Evolutionary conservation across 2,888 invertebrate genomes (phyloP), one percentile per base, ranked within the genome.

Genomic region (Vesta saturnalis): DNA sequence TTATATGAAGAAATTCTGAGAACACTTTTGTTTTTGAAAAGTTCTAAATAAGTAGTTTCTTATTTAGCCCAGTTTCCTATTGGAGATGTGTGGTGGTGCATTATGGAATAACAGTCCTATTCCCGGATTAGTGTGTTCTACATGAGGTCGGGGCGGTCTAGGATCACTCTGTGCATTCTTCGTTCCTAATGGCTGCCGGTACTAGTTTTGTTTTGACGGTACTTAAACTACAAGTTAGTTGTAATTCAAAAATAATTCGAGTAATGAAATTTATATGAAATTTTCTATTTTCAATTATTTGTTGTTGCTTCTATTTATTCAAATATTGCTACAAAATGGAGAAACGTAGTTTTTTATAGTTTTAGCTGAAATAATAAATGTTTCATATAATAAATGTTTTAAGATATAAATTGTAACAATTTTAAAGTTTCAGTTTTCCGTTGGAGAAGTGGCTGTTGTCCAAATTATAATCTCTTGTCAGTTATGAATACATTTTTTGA

Each of bases 171-270:
- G 73, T 74, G 71, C 62, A 64, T 72, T 71, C 71, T 69, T 62
- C 73, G 67, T 71, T 72, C 72, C 73, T 70, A 68, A 70, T 74
- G 74, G 75, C 74, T 74, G 72, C 74, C 79, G 81, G 82, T 81
- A 80, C 81, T 82, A 79, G 77, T 79, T 82, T 82, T 82, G 79
- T 78, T 77, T 80, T 82, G 77, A 82, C 81, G 82, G 82, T 82
- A 83, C 81, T 79, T 79, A 80, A 78, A 77, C 77, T 79, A 80
- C 76, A 80, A 79, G 75, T 80, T 80, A 79, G 78, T 79, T 78
- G 74, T 74, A 71, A 70, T 71, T 73, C 66, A 71, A 65, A 66
- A 65, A 65, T 19, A 35, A 39, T 15, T 35, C 57, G 39, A 57
- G 16, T 35, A 21, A 15, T 30, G 30, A 30, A 39, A n/a, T 39